These are phyloP conservation scores for Phorcus lineatus DNA, from an alignment of 2,888 invertebrate species.

Conservation along the genomic window DNA sequence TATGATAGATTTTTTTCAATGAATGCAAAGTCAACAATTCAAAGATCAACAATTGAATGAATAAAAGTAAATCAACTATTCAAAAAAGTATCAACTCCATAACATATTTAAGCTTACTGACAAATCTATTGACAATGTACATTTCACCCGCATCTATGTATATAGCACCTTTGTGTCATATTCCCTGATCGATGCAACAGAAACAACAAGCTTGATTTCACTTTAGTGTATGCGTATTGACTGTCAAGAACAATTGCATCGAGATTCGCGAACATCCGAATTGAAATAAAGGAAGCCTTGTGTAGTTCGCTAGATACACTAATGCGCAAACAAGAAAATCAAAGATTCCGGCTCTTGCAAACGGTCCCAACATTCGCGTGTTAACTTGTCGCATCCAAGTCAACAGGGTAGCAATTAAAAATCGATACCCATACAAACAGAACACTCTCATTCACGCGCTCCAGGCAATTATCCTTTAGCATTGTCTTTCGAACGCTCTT, in stretches of 20 bases:
- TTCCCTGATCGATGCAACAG: not conserved
- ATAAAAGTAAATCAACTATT: too few relatives aligned
- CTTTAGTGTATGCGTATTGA: conserved; percentile 22
- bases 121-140: too few relatives aligned
- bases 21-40: too few relatives aligned
- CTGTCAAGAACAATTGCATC: conserved; percentile 16
- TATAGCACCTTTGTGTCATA: not conserved
- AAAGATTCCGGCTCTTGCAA: conserved; percentile 29
- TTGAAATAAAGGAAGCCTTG: conserved; percentile 15
- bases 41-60: too few relatives aligned
- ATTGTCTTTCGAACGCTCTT: not conserved
- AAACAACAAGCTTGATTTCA: conserved; percentile 19
- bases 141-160: too few relatives aligned
- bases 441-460: not conserved
- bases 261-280: conserved; percentile 3
- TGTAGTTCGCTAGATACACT: conserved; percentile 12
- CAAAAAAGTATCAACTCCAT: too few relatives aligned
- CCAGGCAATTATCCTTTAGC: not conserved
- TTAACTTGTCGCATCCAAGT: conserved; percentile 34
- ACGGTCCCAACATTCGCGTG: conserved; percentile 24
- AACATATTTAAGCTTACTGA: too few relatives aligned
- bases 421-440: conserved; percentile 28
- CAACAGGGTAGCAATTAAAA: conserved; percentile 38
- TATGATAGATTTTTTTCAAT: too few relatives aligned
- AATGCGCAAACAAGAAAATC: conserved; percentile 32